Base-by-base conservation (phyloP, 2,113 vertebrate species). In the Ictalurus punctatus region DNA sequence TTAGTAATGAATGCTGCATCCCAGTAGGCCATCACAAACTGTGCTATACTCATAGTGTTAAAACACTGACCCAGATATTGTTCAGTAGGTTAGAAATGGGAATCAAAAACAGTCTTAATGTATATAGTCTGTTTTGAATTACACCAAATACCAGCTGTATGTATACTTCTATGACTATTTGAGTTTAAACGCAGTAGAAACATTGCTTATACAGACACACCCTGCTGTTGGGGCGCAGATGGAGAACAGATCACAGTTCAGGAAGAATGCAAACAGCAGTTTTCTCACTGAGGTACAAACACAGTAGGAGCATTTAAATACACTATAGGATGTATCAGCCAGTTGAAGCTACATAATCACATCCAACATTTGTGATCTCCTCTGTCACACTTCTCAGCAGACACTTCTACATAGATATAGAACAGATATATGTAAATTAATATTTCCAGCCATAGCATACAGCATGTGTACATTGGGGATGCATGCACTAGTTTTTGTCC, bases 11-110 rank as follows among this genome's bases (percentile, higher is more conserved):
- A 89, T 61, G 56, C 80, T 86, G 90, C 54, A 48, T 84, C 90
- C 87, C 61, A 87, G 84, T 89, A 89, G 71, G 80, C 87, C 80
- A 84, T 37, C 61, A 21, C n/a, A 90, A 90, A 65, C 78, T 90
- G 67, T 83, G 88, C n/a, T 86, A 71, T 86, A 89, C 61, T 78
- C 79, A 86, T 61, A 89, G 52, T 40, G 54, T 74, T 63, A 83
- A 74, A 85, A 90, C 71, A 40, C 69, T 83, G 59, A 84, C 86
- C 89, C 48, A 88, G 69, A 83, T 91, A 65, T 56, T 79, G 69
- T 86, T 88, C 56, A 86, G 40, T 80, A 88, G 85, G 89, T 83
- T 74, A 82, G 30, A 90, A 78, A 37, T 87, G 17, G n/a, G 6
- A 61, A 59, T 85, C 48, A 67, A 88, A 86, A 80, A 58, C 56